Evolutionary conservation across 2,113 vertebrate species (phyloP).

Genomic region (Bubo bubo): DNA sequence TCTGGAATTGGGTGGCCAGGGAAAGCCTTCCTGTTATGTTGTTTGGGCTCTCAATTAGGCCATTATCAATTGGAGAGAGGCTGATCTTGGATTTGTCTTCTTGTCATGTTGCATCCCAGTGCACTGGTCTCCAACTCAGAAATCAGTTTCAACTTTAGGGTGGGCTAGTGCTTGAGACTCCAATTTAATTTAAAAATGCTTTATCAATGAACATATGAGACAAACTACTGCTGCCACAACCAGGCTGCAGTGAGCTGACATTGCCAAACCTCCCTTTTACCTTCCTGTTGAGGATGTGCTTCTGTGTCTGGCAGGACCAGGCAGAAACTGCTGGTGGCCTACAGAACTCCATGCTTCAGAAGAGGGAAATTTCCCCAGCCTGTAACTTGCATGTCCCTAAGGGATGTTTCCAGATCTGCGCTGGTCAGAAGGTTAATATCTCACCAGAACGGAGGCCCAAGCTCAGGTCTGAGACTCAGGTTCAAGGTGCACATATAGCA

Average conservation of each 20-base stretch:
- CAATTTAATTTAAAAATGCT: not conserved
- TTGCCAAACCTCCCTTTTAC: not conserved
- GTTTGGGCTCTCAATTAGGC: not conserved
- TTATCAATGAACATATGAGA: not conserved
- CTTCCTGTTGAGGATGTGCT: not conserved
- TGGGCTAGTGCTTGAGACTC: not conserved
- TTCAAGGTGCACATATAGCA: not conserved
- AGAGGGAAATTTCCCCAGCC: not conserved
- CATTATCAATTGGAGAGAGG: not conserved
- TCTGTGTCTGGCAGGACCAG: not conserved
- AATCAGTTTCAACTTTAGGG: not conserved
- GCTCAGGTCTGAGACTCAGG: not conserved
- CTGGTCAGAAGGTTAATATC: not conserved
- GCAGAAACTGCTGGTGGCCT: not conserved
- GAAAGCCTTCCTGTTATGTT: not conserved
- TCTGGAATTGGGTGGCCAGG: not conserved
- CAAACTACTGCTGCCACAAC: not conserved
- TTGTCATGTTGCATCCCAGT: not conserved
- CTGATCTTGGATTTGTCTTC: not conserved
- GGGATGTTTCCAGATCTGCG: not conserved
- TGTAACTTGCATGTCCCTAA: not conserved
- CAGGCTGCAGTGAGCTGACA: not conserved
- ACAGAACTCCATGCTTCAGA: rapidly evolving
- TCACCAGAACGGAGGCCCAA: not conserved
- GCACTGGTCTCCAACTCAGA: not conserved